phyloP scores from a whole-genome alignment of 2,888 invertebrate genomes.

The Dynastes maya region DNA sequence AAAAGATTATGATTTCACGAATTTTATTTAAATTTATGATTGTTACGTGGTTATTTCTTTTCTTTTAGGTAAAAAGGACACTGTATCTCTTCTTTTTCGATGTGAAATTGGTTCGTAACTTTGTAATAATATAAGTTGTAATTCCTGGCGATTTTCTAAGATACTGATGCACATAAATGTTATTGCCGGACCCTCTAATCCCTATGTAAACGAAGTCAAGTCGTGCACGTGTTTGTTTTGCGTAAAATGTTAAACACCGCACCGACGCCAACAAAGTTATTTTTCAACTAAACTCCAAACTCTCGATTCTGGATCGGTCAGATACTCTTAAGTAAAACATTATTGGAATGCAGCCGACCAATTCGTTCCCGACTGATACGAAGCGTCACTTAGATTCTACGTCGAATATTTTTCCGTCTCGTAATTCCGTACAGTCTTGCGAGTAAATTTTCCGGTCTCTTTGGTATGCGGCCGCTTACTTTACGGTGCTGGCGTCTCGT shows the following conservation, averaged over 20 bases:
- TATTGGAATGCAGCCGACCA: constrained; percentile 68
- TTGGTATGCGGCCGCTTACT: constrained; percentile 47
- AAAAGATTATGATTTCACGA: too few relatives aligned
- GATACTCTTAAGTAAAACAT: constrained; percentile 70
- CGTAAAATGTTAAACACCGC: constrained; percentile 9
- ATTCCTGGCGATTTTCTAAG: too few relatives aligned
- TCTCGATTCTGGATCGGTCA: constrained; percentile 68
- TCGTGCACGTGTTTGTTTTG: constrained; percentile 53
- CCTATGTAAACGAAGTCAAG: too few relatives aligned
- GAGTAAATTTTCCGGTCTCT: constrained; percentile 59
- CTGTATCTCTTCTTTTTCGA: too few relatives aligned
- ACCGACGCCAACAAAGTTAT: constrained; percentile 65
- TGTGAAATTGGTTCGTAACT: too few relatives aligned
- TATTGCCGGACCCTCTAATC: too few relatives aligned
- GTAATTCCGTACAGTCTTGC: constrained; percentile 63
- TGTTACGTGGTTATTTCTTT: too few relatives aligned
- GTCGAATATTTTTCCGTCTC: constrained; percentile 59
- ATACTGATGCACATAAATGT: too few relatives aligned
- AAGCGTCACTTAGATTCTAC: constrained; percentile 53
- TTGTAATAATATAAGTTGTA: too few relatives aligned
- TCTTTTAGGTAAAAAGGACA: too few relatives aligned
- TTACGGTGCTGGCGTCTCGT: constrained; percentile 8
- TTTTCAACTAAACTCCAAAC: constrained; percentile 67
- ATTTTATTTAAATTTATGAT: too few relatives aligned
- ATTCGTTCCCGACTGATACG: constrained; percentile 51